Percentiles rank a stretch among this genome's conserved stretches.
Conservation (phyloP, 2,113 vertebrate species). For the Picathartes gymnocephalus region DNA sequence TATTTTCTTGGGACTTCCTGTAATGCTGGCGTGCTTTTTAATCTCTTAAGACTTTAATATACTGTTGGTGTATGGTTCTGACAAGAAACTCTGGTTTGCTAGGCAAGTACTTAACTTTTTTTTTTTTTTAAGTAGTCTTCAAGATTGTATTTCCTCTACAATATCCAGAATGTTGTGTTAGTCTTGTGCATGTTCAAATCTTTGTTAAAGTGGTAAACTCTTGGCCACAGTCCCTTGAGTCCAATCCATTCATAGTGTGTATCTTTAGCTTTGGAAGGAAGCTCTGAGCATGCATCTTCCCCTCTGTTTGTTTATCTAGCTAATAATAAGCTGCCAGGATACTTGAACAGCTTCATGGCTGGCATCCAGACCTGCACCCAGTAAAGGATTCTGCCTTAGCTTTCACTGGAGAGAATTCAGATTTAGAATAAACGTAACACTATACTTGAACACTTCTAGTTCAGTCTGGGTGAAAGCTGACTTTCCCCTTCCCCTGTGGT, state of each 20-base stretch:
- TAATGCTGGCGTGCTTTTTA: neutral
- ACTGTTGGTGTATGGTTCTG: neutral
- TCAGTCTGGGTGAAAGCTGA: neutral
- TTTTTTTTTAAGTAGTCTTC: neutral
- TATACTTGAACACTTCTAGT: neutral
- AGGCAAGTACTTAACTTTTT: neutral
- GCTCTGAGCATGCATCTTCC: neutral
- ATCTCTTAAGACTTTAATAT: neutral
- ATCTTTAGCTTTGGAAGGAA: slow-evolving; percentile 43
- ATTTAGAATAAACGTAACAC: neutral
- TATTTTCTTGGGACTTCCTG: neutral
- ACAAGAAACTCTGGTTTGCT: neutral
- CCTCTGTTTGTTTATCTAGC: slow-evolving; percentile 48
- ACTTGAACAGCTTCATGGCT: slow-evolving; percentile 7
- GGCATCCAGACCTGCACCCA: slow-evolving; percentile 9
- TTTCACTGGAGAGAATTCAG: neutral
- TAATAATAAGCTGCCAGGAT: slow-evolving; percentile 50
- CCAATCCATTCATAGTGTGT: slow-evolving; percentile 17
- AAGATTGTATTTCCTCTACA: neutral
- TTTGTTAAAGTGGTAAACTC: neutral
- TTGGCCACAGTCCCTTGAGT: neutral
- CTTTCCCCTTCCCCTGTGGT: neutral
- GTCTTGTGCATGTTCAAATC: neutral
- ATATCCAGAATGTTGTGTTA: neutral
- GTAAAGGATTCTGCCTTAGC: neutral